Evolutionary conservation across 2,888 invertebrate genomes (phyloP), one percentile per base, ranked within the genome.

Genomic region (Bursaphelenchus okinawaensis): DNA sequence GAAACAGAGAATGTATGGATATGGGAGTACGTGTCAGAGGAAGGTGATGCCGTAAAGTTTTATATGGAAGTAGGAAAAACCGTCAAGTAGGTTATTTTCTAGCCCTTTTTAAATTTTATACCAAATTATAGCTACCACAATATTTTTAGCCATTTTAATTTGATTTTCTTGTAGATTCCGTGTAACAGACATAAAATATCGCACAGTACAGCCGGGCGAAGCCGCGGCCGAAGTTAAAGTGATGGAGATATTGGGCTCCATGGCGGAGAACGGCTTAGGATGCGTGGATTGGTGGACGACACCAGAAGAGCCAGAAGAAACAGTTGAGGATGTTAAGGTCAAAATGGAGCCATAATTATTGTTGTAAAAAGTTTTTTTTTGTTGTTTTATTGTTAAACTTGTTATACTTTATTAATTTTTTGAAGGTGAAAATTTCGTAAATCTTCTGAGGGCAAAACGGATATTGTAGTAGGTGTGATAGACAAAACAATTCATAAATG

Each of bases 231-330:
- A 29, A 6, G 51, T 24, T 0, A 69, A 61, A 28, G 63, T 63
- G 6, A 55, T 66, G 28, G 58, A 29, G 24, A 56, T 68, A 4
- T 23, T 67, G 22, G 75, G 74, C 24, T 69, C 76, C 4, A 78
- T 79, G 76, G 69, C 74, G 16, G 77, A 78, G 52, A 75, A 69
- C 26, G 79, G 79, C 23, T 68, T 79, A 8, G 79, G 79, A 28
- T 78, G 78, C 61, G 52, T 75, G 52, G 71, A 71, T 23, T 79
- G 79, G 79, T 79, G 79, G 79, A 20, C 57, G 7, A 67, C 20
- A 51, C 72, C 71, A 16, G 71, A n/a, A 22, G 71, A 55, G 26
- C 55, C 19, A n/a, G 64, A 64, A 4, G 65, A 65, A 7, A 58
- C 63, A n/a, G 60, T 4, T n/a, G 40, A 40, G n/a, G n/a, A n/a